phyloP scores from a whole-genome alignment of 2,113 vertebrate species.

The Neoarius graeffei region DNA sequence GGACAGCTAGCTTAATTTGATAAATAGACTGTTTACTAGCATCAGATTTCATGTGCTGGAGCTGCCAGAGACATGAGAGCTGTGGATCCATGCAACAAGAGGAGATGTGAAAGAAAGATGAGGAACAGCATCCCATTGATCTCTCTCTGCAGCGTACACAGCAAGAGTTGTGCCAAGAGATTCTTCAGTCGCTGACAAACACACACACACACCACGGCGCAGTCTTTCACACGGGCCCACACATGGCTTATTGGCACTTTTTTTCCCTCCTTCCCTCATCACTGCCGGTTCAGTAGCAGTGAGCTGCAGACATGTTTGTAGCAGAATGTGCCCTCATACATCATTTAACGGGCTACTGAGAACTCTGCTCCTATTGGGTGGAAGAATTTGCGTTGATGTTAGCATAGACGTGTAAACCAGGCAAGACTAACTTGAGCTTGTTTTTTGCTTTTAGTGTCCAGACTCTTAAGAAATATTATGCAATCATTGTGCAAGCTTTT shows the following conservation, averaged over 20 bases:
- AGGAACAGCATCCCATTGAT: slow-evolving; percentile 44
- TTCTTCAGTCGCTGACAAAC: slow-evolving; percentile 30
- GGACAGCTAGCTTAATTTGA: slow-evolving; percentile 37
- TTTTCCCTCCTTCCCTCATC: slow-evolving; percentile 10
- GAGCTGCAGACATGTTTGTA: background rate
- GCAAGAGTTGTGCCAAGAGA: slow-evolving; percentile 44
- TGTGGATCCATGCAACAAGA: slow-evolving; percentile 12
- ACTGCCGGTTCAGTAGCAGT: slow-evolving; percentile 14
- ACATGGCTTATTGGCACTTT: slow-evolving; percentile 16
- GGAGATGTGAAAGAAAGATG: slow-evolving; percentile 27
- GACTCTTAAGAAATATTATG: slow-evolving; percentile 66
- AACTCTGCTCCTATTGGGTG: background rate
- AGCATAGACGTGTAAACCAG: background rate
- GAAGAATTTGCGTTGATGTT: background rate
- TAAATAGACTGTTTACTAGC: slow-evolving; percentile 36
- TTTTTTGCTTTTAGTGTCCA: slow-evolving; percentile 59
- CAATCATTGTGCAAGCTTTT: slow-evolving; percentile 73
- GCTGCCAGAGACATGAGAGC: slow-evolving; percentile 32
- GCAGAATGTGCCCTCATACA: background rate
- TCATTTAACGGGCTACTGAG: background rate
- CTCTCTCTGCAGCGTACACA: slow-evolving; percentile 43
- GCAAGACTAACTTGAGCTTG: slow-evolving; percentile 38
- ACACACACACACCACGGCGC: slow-evolving; percentile 18
- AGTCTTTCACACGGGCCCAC: slow-evolving; percentile 34
- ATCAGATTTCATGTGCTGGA: slow-evolving; percentile 32